A percentile compares a stretch with the other conserved stretches of the same genome.
Conservation (phyloP, 2,113 vertebrate species). For the Cinclus mexicanus region DNA sequence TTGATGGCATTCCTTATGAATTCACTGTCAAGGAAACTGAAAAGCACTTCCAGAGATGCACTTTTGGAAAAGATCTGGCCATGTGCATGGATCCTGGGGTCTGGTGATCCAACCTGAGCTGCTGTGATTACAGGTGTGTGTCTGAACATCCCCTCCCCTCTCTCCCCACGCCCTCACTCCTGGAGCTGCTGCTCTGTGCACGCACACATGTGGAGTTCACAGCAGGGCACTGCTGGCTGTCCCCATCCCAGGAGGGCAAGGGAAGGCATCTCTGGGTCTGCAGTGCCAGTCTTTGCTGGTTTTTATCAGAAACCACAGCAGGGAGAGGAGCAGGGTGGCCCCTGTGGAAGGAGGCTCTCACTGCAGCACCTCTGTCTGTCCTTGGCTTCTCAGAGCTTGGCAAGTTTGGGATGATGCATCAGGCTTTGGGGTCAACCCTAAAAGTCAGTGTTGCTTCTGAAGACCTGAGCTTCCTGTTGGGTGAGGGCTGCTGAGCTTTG, state of each 20-base stretch:
- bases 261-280: background rate
- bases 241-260: accelerated
- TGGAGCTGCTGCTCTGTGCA: background rate
- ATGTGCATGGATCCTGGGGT: background rate
- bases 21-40: background rate
- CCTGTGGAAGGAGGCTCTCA: background rate
- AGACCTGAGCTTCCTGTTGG: background rate
- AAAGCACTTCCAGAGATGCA: background rate
- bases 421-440: background rate
- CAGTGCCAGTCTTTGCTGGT: accelerated
- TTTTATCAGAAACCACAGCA: background rate
- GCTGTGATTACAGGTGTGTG: background rate
- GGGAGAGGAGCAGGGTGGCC: too few species aligned
- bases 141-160: background rate
- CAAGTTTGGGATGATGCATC: background rate
- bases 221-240: background rate
- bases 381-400: background rate
- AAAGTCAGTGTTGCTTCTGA: background rate
- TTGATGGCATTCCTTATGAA: background rate
- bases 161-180: background rate
- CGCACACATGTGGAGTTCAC: accelerated
- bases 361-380: accelerated
- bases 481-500: background rate
- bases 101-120: background rate
- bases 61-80: background rate